Evolutionary conservation across 2,797 vertebrate genomes (phyloP).

Genomic region (Synanceia verrucosa): DNA sequence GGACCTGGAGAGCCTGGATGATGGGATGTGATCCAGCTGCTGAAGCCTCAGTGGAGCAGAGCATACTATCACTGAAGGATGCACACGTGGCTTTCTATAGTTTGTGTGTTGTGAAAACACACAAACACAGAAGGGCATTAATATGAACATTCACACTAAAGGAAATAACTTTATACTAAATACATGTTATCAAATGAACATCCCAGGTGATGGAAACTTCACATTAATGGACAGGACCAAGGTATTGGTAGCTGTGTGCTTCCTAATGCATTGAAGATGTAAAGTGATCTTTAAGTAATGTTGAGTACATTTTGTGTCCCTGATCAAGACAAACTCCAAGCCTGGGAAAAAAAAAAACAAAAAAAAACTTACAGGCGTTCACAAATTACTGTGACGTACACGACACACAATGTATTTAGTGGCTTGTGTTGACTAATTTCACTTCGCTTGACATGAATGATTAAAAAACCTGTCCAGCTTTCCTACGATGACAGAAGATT

Average conservation of each 20-base stretch:
- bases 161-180: no score
- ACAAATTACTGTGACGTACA: neutral
- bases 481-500: neutral
- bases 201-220: neutral
- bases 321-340: neutral
- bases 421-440: neutral
- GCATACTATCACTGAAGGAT: neutral
- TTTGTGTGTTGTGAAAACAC: neutral
- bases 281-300: neutral
- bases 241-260: neutral
- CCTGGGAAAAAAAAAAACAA: no score
- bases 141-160: no score
- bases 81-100: neutral
- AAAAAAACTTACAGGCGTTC: neutral
- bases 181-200: neutral
- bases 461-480: neutral
- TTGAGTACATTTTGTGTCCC: neutral
- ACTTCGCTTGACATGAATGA: neutral
- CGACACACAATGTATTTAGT: neutral
- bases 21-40: neutral
- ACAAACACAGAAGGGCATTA: no score
- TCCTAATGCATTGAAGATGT: neutral
- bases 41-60: neutral
- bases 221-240: neutral
- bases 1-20: slow-evolving; percentile 17